A percentile compares a stretch with the other conserved stretches of the same genome.
Evolutionary conservation across 2,888 invertebrate species (phyloP).

Genomic region (Marasmarcha lunaedactyla): DNA sequence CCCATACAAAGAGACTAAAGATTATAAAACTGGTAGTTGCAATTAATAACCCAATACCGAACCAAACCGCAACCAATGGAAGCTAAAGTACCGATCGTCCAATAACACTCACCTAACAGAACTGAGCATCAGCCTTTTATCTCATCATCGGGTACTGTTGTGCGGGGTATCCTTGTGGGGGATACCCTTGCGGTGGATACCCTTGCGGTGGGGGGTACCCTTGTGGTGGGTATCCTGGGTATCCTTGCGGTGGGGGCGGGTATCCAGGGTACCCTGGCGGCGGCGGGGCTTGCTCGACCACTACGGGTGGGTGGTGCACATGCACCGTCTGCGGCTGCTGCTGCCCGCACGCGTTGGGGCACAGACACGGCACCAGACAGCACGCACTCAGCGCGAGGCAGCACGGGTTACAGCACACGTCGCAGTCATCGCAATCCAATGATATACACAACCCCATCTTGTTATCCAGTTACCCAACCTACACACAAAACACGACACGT

Average conservation of each 20-base stretch:
- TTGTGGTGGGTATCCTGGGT: slow-evolving; percentile 23
- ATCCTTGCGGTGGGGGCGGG: slow-evolving; percentile 30
- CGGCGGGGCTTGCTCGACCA: slow-evolving; percentile 16
- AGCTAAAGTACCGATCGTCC: not conserved
- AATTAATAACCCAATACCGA: no score
- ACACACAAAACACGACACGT: not conserved
- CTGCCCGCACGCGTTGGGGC: slow-evolving; percentile 57
- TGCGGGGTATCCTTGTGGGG: slow-evolving; percentile 20
- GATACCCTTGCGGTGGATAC: slow-evolving; percentile 18
- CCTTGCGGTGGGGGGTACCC: slow-evolving; percentile 22
- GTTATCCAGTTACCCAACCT: slow-evolving; percentile 12
- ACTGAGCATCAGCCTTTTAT: not conserved
- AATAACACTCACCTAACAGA: slow-evolving; percentile 25
- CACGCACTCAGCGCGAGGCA: slow-evolving; percentile 54
- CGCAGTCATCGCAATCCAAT: slow-evolving; percentile 52
- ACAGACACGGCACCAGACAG: slow-evolving; percentile 52
- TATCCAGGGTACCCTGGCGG: slow-evolving; percentile 29
- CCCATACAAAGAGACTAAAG: no score
- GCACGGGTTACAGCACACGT: slow-evolving; percentile 52
- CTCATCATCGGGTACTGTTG: slow-evolving; percentile 4
- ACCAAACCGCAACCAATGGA: no score
- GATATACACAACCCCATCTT: slow-evolving; percentile 58
- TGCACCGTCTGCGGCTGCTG: slow-evolving; percentile 45
- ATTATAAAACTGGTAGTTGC: no score
- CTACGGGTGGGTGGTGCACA: slow-evolving; percentile 25